These are phyloP conservation scores for Rhinoraja longicauda DNA, from an alignment of 2,797 vertebrate species.

Conservation along the genomic window DNA sequence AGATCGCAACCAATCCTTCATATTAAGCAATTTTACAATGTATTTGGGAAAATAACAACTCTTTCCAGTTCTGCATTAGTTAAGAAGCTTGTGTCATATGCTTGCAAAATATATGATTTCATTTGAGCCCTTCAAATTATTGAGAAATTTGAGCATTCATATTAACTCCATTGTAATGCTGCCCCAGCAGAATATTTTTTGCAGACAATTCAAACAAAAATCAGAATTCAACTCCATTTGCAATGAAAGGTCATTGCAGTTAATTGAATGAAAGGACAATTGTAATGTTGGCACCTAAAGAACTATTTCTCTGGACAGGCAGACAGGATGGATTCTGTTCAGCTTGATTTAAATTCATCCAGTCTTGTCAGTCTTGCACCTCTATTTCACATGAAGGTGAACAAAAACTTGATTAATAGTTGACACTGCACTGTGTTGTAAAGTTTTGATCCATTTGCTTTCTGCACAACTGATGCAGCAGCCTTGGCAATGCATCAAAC, in stretches of 20 bases:
- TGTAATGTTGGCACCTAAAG: not conserved
- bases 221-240: constrained; percentile 27
- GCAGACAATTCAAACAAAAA: not conserved
- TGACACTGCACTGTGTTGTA: constrained; percentile 22
- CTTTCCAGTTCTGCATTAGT: not conserved
- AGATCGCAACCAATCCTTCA: not conserved
- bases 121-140: not conserved
- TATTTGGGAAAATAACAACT: not conserved
- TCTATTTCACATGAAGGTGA: constrained; percentile 34
- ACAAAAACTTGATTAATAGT: constrained; percentile 36
- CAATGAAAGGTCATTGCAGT: not conserved
- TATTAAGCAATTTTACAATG: not conserved
- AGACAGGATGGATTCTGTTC: not conserved
- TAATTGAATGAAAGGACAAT: constrained; percentile 16
- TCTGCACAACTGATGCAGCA: not conserved
- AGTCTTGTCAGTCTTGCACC: constrained; percentile 28
- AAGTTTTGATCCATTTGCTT: constrained; percentile 35
- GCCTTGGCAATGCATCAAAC: constrained; percentile 27
- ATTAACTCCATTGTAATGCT: not conserved
- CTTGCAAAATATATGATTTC: not conserved
- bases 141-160: not conserved
- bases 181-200: not conserved
- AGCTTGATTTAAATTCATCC: constrained; percentile 29
- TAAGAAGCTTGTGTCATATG: not conserved
- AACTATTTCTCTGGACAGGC: not conserved